These are phyloP conservation scores for Gambusia affinis DNA, from an alignment of 2,113 vertebrate genomes.

Conservation along the genomic window DNA sequence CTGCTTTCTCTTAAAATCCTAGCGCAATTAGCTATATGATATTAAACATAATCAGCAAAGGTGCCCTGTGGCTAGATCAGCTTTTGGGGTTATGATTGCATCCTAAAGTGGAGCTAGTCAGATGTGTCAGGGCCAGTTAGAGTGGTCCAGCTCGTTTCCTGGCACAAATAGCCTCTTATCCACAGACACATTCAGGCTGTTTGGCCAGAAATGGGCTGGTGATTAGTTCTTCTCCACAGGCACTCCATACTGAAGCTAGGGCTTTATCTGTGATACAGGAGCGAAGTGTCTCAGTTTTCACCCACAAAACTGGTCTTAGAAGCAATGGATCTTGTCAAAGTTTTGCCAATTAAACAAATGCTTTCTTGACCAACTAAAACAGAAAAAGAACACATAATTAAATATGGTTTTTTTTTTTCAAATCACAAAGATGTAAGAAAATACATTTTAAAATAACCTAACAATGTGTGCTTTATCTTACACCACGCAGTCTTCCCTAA, in stretches of 20 bases:
- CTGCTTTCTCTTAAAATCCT: slow-evolving; percentile 77
- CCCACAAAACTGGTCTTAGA: neutral
- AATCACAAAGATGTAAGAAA: neutral
- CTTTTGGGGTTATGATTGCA: slow-evolving; percentile 29
- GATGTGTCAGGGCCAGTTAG: slow-evolving; percentile 17
- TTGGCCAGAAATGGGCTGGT: slow-evolving; percentile 33
- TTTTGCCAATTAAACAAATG: too few species aligned
- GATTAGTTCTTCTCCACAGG: slow-evolving; percentile 55
- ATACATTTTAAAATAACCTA: too few species aligned
- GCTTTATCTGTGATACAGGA: neutral
- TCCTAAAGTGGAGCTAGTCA: slow-evolving; percentile 36
- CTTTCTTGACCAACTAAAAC: neutral
- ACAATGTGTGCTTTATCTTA: neutral
- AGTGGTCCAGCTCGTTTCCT: slow-evolving; percentile 28
- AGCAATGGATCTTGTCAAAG: neutral
- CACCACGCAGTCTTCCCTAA: neutral
- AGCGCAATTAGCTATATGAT: slow-evolving; percentile 30
- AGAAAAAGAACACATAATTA: neutral
- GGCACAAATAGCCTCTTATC: slow-evolving; percentile 52
- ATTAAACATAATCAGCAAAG: slow-evolving; percentile 16
- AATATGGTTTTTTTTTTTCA: neutral
- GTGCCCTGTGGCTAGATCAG: slow-evolving; percentile 12
- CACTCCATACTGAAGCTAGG: slow-evolving; percentile 20
- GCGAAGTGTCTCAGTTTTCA: neutral
- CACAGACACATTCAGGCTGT: slow-evolving; percentile 29